Percentiles rank a stretch among this genome's conserved stretches.
Evolutionary conservation across 1,140 invertebrate genomes (phyloP).

Genomic region (Drosophila cardini): DNA sequence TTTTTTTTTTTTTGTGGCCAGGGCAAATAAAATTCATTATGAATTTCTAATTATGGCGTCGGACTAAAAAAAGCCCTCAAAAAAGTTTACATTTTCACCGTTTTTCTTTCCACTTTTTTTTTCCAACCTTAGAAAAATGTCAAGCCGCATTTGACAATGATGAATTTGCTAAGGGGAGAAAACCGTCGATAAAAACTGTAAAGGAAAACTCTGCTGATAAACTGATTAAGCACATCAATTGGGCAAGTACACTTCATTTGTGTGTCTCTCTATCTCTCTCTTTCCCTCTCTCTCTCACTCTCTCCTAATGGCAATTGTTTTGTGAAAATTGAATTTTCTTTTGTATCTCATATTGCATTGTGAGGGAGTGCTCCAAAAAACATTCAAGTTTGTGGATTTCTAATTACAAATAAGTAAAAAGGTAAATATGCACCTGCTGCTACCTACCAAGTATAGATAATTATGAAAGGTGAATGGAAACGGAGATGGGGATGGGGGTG

Average conservation of each 20-base stretch:
- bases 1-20: slow-evolving; percentile 61
- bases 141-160: slow-evolving; percentile 80
- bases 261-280: too few species aligned
- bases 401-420: slow-evolving; percentile 73
- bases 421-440: slow-evolving; percentile 77
- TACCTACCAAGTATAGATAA: slow-evolving; percentile 65
- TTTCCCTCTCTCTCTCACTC: too few species aligned
- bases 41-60: slow-evolving; percentile 82
- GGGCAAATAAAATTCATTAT: slow-evolving; percentile 84
- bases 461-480: slow-evolving; percentile 58
- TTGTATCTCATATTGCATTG: slow-evolving; percentile 63
- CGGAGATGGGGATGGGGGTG: too few species aligned
- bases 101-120: slow-evolving; percentile 2
- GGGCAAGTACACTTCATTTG: slow-evolving; percentile 51
- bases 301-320: slow-evolving; percentile 75
- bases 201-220: slow-evolving; percentile 62
- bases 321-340: slow-evolving; percentile 81
- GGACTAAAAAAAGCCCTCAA: slow-evolving; percentile 47
- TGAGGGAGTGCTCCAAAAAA: slow-evolving; percentile 29
- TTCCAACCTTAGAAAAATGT: slow-evolving; percentile 60
- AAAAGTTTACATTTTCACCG: slow-evolving; percentile 65
- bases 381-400: slow-evolving; percentile 44
- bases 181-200: slow-evolving; percentile 45
- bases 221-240: slow-evolving; percentile 83
- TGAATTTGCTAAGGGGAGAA: slow-evolving; percentile 67